These are phyloP conservation scores for Sebastes aleutianus DNA, from an alignment of 2,797 vertebrate genomes.

Conservation along the genomic window DNA sequence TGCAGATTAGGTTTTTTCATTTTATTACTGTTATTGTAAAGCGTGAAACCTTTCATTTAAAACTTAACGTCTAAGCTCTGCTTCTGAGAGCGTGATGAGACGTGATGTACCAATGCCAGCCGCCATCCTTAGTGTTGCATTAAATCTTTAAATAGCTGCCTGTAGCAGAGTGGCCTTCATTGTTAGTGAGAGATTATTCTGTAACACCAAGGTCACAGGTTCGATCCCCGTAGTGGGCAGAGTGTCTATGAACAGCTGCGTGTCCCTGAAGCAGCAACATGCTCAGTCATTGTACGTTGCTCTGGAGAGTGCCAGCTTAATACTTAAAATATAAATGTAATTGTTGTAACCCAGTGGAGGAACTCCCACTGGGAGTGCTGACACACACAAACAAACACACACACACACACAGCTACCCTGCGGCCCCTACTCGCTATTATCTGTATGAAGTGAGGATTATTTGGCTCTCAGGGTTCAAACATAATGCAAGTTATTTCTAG, in stretches of 20 bases:
- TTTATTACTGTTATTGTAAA: background rate
- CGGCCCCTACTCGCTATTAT: constrained; percentile 6
- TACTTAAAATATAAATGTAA: constrained; percentile 53
- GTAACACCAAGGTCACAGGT: constrained; percentile 23
- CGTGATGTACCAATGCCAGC: background rate
- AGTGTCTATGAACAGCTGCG: constrained; percentile 19
- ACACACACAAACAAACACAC: constrained; percentile 6
- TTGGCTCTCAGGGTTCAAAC: constrained; percentile 34
- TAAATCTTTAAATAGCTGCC: constrained; percentile 6
- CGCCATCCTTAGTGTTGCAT: background rate
- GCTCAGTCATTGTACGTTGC: constrained; percentile 24
- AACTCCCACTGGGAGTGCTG: constrained; percentile 46
- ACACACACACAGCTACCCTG: background rate
- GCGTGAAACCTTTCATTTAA: background rate
- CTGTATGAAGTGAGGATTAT: constrained; percentile 24
- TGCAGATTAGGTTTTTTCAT: background rate
- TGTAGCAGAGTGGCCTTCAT: background rate
- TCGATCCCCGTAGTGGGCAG: constrained; percentile 1
- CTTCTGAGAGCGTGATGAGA: background rate
- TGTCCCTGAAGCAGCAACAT: constrained; percentile 24
- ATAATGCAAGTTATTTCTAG: background rate
- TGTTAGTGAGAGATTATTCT: background rate
- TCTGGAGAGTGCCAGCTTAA: constrained; percentile 11
- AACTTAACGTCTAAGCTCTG: background rate
- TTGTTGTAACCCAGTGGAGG: constrained; percentile 35